phyloP scores from a whole-genome alignment of 1,140 invertebrate species.

The Halictus rubicundus region DNA sequence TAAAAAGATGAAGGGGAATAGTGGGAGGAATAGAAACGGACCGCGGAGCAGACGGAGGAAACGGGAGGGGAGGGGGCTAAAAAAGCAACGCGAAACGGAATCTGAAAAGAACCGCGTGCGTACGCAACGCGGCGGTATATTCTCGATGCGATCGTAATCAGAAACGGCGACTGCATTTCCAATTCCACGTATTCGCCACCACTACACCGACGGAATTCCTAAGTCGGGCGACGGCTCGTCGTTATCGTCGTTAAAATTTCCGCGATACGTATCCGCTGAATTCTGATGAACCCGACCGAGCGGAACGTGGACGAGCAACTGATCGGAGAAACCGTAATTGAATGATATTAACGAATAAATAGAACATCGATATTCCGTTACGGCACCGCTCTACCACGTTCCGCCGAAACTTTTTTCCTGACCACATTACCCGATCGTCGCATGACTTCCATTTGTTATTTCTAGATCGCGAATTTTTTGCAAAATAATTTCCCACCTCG shows the following conservation, averaged over 20 bases:
- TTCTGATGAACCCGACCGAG: conserved; percentile 16
- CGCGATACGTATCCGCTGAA: conserved; percentile 28
- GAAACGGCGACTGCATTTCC: conserved; percentile 57
- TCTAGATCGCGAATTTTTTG: too few relatives aligned
- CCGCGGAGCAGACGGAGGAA: neutral
- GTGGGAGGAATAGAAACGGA: too few relatives aligned
- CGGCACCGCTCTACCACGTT: too few relatives aligned
- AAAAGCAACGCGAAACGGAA: neutral
- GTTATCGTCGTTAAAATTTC: conserved; percentile 50
- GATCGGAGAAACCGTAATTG: neutral
- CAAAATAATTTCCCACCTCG: too few relatives aligned
- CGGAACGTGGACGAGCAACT: too few relatives aligned
- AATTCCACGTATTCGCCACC: conserved; percentile 47
- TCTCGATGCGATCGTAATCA: conserved; percentile 61
- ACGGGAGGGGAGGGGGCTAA: neutral
- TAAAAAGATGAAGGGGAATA: neutral
- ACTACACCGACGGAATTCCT: conserved; percentile 31
- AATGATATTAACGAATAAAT: neutral
- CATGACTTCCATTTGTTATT: too few relatives aligned
- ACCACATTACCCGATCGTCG: too few relatives aligned
- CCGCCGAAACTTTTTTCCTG: too few relatives aligned
- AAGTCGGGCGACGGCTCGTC: conserved; percentile 32
- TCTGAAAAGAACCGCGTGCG: conserved; percentile 18
- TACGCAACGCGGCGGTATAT: conserved; percentile 47
- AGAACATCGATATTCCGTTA: too few relatives aligned